Conservation (phyloP, 2,797 vertebrate genomes). For the Molossus alvarezi region DNA sequence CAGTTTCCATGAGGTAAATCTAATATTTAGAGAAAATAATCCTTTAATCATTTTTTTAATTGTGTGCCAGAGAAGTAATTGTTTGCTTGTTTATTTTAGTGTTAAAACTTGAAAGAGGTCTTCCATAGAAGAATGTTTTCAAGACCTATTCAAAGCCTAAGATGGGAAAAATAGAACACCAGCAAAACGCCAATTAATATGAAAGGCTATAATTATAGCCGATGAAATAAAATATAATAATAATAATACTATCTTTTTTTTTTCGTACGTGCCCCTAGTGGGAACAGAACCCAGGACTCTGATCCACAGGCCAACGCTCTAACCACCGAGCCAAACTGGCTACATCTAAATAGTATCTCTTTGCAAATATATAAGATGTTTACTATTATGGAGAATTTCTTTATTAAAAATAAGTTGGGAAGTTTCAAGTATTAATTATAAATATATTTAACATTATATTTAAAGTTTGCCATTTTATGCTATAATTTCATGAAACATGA, state of each 20-base stretch:
- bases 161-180: neutral
- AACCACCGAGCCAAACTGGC: too few relatives aligned
- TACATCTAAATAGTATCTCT: neutral
- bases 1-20: neutral
- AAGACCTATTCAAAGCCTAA: neutral
- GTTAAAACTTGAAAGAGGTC: neutral
- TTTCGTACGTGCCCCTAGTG: too few relatives aligned
- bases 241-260: neutral
- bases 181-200: constrained; percentile 5
- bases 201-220: neutral
- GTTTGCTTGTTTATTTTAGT: constrained; percentile 21
- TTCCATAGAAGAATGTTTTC: neutral
- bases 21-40: neutral
- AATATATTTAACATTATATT: neutral
- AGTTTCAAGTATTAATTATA: neutral
- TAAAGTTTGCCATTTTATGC: neutral
- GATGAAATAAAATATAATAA: constrained; percentile 42
- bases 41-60: neutral
- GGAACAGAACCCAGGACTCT: too few relatives aligned
- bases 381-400: neutral
- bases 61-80: neutral
- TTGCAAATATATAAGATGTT: neutral
- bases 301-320: too few relatives aligned
- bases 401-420: constrained; percentile 6
- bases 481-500: neutral